These are phyloP conservation scores for Subacronicta megacephala DNA, from an alignment of 2,888 invertebrate genomes.

Conservation along the genomic window DNA sequence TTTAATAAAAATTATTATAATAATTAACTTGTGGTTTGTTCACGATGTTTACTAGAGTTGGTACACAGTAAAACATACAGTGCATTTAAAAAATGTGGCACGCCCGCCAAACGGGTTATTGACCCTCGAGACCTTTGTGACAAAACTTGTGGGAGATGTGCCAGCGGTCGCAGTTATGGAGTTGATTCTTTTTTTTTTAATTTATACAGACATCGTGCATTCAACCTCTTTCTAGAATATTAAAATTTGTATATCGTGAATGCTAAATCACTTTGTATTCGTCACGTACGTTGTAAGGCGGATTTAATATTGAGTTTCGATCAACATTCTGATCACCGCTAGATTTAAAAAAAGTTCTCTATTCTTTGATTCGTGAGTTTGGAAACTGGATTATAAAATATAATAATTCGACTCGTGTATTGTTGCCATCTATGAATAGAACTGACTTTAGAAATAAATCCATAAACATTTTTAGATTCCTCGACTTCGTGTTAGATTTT, in stretches of 20 bases:
- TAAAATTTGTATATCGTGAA: constrained; percentile 52
- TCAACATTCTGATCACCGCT: constrained; percentile 29
- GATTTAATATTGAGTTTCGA: constrained; percentile 44
- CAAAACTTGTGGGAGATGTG: constrained; percentile 85
- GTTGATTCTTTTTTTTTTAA: constrained; percentile 59
- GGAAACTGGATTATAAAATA: constrained; percentile 8
- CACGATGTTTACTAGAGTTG: constrained; percentile 61
- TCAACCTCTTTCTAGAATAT: constrained; percentile 63
- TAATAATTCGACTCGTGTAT: background rate
- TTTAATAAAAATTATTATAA: constrained; percentile 25
- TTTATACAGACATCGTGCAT: constrained; percentile 58
- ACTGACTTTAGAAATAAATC: background rate
- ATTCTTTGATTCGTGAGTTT: constrained; percentile 7
- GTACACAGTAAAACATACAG: constrained; percentile 50
- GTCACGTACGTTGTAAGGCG: constrained; percentile 47
- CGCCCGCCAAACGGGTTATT: constrained; percentile 85
- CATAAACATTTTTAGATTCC: background rate
- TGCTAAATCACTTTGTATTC: constrained; percentile 52
- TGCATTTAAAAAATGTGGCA: constrained; percentile 83
- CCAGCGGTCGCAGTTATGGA: constrained; percentile 66
- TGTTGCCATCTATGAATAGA: constrained; percentile 2
- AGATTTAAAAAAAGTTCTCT: constrained; percentile 20
- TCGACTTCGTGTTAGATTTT: background rate
- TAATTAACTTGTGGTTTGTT: constrained; percentile 39
- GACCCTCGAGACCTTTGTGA: constrained; percentile 85